Evolutionary conservation across 2,797 vertebrate species (phyloP), one percentile per base, ranked within the genome.

Genomic region (Alcedo atthis): DNA sequence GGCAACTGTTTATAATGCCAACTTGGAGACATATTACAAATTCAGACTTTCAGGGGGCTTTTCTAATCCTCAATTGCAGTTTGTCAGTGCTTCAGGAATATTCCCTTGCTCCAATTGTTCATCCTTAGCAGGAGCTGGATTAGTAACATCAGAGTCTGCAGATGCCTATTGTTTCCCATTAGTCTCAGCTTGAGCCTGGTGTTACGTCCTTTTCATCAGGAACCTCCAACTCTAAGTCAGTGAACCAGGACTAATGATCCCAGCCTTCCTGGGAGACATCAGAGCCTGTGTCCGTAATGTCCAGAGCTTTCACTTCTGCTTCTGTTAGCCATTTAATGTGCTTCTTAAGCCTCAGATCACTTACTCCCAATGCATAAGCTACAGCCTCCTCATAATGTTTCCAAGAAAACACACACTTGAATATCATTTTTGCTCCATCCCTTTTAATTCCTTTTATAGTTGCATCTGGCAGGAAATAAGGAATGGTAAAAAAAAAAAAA

Each of bases 241-340:
- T 94, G 94, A 97, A 97, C 96, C 95, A 96, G 87, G 86, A 96
- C 91, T 97, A 98, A 97, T 95, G 91, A 97, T 93, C 95, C 92
- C 93, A 95, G 68, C 81, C 93, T 95, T 97, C 88, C 94, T 95
- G 81, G 91, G 94, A 94, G 81, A 95, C 91, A 87, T 89, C 76
- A 92, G 80, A 93, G 92, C 51, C 92, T 89, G 68, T 67, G 87
- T 68, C 35, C 0, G 33, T 63, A 91, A 96, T 49, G 46, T 94
- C 76, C 91, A 91, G 84, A 96, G 87, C 94, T 86, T 93, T 93
- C 40, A n/a, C 85, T 87, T 92, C 83, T 85, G 92, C 51, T 46
- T 67, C 69, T 85, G 20, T 78, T 89, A 96, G 87, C 32, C 92
- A 69, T 89, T 94, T 95, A 91, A 94, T 95, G 91, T 37, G 54